Evolutionary conservation across 2,888 invertebrate genomes (phyloP).

Genomic region (Dicranocentrus wangi): DNA sequence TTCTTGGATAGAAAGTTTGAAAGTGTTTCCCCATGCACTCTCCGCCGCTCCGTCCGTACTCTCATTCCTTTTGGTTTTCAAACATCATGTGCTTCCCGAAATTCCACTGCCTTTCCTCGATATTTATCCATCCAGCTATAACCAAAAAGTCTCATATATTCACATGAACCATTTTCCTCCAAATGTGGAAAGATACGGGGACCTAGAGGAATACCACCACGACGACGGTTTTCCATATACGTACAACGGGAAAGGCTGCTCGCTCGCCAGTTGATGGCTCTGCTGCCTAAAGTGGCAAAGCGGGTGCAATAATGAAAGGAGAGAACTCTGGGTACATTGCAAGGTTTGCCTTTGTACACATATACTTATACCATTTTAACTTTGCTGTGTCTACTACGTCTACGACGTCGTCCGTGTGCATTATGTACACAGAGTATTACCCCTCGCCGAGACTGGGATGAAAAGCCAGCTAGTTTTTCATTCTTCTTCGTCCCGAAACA

Average conservation of each 20-base stretch:
- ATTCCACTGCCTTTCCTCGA: conserved; percentile 41
- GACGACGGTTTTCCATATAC: no score
- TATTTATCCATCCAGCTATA: conserved; percentile 37
- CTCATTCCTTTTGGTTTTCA: background rate
- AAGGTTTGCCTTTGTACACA: no score
- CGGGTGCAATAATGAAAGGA: conserved; percentile 38
- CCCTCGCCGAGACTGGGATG: background rate
- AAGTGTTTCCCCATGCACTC: background rate
- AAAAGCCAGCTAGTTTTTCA: conserved; percentile 7
- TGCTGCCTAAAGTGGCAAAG: conserved; percentile 17
- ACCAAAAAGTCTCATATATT: conserved; percentile 6
- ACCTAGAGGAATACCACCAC: no score
- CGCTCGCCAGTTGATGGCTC: no score
- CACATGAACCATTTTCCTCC: conserved; percentile 23
- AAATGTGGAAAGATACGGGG: conserved; percentile 15
- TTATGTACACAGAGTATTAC: conserved; percentile 36
- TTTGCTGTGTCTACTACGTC: background rate
- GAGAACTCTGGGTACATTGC: conserved; percentile 38
- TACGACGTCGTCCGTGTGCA: conserved; percentile 35
- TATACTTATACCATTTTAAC: background rate
- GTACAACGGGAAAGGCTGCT: background rate
- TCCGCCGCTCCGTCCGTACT: background rate
- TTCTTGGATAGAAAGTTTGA: background rate
- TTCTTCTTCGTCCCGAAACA: conserved; percentile 12
- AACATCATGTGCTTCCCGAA: conserved; percentile 10